A percentile compares a stretch with the other conserved stretches of the same genome.
Conservation (phyloP, 2,113 vertebrate species). For the Ceyx margarethae region DNA sequence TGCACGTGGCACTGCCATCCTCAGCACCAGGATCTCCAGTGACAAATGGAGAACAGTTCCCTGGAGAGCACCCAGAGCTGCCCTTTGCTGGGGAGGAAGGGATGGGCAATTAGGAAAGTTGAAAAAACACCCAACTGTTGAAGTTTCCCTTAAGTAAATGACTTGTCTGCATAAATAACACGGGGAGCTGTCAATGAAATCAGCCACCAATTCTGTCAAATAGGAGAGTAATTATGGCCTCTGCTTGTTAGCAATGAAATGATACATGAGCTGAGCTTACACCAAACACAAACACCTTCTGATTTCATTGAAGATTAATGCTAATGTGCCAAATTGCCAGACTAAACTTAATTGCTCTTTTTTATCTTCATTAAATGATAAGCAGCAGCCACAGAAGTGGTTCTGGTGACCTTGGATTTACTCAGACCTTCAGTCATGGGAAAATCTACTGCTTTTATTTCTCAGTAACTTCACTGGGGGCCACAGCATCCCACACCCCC, state of each 20-base stretch:
- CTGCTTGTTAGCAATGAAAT: slow-evolving; percentile 10
- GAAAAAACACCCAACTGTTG: not conserved
- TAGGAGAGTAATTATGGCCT: slow-evolving; percentile 40
- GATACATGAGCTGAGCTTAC: slow-evolving; percentile 29
- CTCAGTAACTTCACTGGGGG: accelerated
- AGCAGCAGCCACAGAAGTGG: not conserved
- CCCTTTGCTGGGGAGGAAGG: not conserved
- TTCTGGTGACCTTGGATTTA: slow-evolving; percentile 43
- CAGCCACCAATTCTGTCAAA: slow-evolving; percentile 18
- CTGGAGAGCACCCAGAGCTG: not conserved
- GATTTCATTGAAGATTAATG: slow-evolving; percentile 62
- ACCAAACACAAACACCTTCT: slow-evolving; percentile 35
- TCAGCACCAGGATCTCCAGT: no score
- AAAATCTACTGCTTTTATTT: not conserved
- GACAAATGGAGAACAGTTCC: no score
- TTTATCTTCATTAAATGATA: slow-evolving; percentile 63
- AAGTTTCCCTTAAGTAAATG: not conserved
- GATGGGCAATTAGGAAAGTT: not conserved
- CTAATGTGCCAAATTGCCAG: slow-evolving; percentile 57
- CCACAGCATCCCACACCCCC: not conserved
- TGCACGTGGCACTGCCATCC: accelerated
- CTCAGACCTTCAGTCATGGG: not conserved
- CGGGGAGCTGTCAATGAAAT: slow-evolving; percentile 18
- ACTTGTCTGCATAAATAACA: not conserved
- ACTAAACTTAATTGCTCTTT: slow-evolving; percentile 62